These are phyloP conservation scores for Synanthedon myopaeformis DNA, from an alignment of 2,888 invertebrate species.

Conservation along the genomic window DNA sequence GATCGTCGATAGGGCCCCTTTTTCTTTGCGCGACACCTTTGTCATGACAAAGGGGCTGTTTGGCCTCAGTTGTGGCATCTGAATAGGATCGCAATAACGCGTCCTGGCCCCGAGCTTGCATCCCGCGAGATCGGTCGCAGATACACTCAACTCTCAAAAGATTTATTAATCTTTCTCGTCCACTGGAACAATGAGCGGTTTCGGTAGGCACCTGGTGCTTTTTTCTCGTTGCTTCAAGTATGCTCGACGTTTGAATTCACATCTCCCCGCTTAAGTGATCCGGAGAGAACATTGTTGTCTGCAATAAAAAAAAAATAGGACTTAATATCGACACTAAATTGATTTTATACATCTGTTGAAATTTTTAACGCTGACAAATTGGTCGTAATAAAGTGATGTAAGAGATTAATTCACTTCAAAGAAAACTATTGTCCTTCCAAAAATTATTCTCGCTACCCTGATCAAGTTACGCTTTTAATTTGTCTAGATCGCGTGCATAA, in stretches of 20 bases:
- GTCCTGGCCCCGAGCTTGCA: slow-evolving; percentile 58
- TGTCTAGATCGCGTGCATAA: slow-evolving; percentile 62
- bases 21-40: slow-evolving; percentile 70
- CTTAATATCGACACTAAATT: neutral
- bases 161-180: slow-evolving; percentile 67
- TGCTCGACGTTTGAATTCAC: slow-evolving; percentile 43
- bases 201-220: slow-evolving; percentile 64
- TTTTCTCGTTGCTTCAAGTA: slow-evolving; percentile 51
- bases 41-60: slow-evolving; percentile 68
- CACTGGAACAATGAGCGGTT: slow-evolving; percentile 64
- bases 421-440: slow-evolving; percentile 32
- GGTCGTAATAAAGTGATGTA: neutral
- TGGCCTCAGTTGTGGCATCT: slow-evolving; percentile 65
- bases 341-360: too few relatives aligned
- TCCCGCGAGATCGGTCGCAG: slow-evolving; percentile 65
- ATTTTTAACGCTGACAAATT: neutral
- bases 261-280: slow-evolving; percentile 28
- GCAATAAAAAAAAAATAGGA: neutral
- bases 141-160: slow-evolving; percentile 61
- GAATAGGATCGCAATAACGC: slow-evolving; percentile 67
- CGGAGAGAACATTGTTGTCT: neutral
- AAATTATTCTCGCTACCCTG: slow-evolving; percentile 33
- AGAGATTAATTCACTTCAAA: slow-evolving; percentile 22
- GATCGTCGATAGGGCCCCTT: slow-evolving; percentile 67
- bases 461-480: slow-evolving; percentile 65